These are phyloP conservation scores for Shinisaurus crocodilurus DNA, from an alignment of 2,113 vertebrate genomes.

Conservation along the genomic window DNA sequence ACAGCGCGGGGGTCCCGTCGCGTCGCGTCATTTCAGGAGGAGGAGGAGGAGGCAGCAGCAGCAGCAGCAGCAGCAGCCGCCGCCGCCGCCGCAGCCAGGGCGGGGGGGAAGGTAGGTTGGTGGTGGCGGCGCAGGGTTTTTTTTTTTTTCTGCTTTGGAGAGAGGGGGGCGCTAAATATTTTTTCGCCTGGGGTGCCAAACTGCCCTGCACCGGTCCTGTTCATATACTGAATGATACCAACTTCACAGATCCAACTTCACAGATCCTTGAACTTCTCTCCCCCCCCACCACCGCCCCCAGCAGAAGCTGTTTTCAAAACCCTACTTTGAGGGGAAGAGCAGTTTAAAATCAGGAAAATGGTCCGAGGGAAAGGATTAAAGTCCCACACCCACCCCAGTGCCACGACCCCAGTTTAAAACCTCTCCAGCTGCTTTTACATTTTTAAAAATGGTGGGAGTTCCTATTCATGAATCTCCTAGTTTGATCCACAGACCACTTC, in stretches of 20 bases:
- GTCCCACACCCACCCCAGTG: not conserved
- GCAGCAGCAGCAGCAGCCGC: too few species aligned
- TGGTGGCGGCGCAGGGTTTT: too few species aligned
- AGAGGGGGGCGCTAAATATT: too few species aligned
- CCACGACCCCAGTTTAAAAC: not conserved
- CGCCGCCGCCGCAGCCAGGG: too few species aligned
- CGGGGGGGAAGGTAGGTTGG: too few species aligned
- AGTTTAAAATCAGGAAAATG: not conserved
- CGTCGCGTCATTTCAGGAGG: too few species aligned
- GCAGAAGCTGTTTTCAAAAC: constrained; percentile 7
- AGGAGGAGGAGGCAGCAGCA: too few species aligned
- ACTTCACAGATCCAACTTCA: not conserved
- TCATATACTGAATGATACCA: constrained; percentile 48
- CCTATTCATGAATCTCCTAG: not conserved
- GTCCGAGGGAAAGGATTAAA: not conserved
- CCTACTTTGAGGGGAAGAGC: constrained; percentile 23
- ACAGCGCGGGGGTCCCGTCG: too few species aligned
- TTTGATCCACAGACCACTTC: not conserved
- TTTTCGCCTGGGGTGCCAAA: too few species aligned
- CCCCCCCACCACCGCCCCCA: not conserved
- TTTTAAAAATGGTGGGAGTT: not conserved
- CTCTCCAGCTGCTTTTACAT: not conserved
- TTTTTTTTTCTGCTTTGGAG: too few species aligned
- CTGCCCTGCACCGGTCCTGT: too few species aligned
- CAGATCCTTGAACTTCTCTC: constrained; percentile 41